A percentile compares a stretch with the other conserved stretches of the same genome.
These are phyloP conservation scores for Trypoxylus dichotomus DNA, from an alignment of 1,140 invertebrate genomes.

Conservation along the genomic window DNA sequence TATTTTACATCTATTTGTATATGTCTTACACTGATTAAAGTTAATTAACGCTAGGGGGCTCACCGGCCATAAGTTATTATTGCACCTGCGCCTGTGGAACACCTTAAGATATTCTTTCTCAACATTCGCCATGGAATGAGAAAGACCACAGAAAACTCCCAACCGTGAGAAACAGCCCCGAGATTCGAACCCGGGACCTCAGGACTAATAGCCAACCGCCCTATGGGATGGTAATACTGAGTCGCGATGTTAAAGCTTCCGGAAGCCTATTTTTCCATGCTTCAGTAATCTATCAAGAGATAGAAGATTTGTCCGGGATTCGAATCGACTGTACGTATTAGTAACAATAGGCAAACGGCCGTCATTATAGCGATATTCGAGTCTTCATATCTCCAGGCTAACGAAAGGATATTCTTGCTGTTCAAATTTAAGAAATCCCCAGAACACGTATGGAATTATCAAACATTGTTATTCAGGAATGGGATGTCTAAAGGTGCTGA, in stretches of 20 bases:
- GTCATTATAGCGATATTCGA: slow-evolving; percentile 73
- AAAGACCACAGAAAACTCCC: no score
- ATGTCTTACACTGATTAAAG: no score
- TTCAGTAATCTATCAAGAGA: slow-evolving; percentile 81
- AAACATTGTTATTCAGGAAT: slow-evolving; percentile 85
- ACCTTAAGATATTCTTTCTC: no score
- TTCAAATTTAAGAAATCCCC: slow-evolving; percentile 89
- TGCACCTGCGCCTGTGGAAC: no score
- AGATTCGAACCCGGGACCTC: no score
- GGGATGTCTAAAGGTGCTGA: slow-evolving; percentile 82
- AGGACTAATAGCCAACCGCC: no score
- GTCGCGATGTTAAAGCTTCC: slow-evolving; percentile 41
- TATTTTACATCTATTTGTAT: no score
- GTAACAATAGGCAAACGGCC: slow-evolving; percentile 92
- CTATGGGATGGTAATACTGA: slow-evolving; percentile 83
- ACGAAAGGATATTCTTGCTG: slow-evolving; percentile 82
- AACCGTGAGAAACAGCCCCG: no score
- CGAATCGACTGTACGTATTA: slow-evolving; percentile 93
- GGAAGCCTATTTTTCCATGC: slow-evolving; percentile 65
- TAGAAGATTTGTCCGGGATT: slow-evolving; percentile 84
- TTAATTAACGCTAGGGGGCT: no score
- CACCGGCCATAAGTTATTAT: no score
- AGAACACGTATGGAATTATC: slow-evolving; percentile 86
- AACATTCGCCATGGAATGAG: no score
- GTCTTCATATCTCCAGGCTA: slow-evolving; percentile 68